phyloP scores from a whole-genome alignment of 2,797 vertebrate species.

The Falco berigora region DNA sequence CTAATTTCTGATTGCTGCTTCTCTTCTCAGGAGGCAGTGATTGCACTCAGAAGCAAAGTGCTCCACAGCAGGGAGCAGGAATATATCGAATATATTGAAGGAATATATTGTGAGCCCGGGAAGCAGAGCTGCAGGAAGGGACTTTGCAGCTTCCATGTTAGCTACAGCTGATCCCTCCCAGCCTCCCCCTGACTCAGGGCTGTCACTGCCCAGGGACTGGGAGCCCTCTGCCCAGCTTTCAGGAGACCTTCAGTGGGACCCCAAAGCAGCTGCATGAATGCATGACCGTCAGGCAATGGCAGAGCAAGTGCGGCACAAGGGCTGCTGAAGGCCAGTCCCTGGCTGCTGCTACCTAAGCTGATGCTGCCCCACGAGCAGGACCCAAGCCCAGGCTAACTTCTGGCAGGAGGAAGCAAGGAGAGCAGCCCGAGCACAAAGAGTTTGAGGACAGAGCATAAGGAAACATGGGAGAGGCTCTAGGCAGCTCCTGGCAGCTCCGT shows the following conservation, averaged over 20 bases:
- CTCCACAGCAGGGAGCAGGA: not conserved
- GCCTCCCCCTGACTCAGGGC: not conserved
- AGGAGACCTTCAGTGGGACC: not conserved
- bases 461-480: not conserved
- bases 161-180: not conserved
- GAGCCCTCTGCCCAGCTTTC: not conserved
- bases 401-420: not conserved
- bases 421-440: not conserved
- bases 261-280: not conserved
- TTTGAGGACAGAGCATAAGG: not conserved
- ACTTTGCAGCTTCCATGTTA: not conserved
- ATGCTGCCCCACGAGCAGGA: not conserved
- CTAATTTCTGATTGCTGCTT: not conserved
- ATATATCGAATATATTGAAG: not conserved
- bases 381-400: not conserved
- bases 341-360: not conserved
- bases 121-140: not conserved
- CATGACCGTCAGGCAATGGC: accelerated
- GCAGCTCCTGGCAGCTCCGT: not conserved
- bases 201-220: not conserved
- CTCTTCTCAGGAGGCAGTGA: not conserved
- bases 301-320: not conserved
- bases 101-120: not conserved
- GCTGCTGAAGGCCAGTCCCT: not conserved
- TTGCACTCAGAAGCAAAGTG: not conserved